Base-by-base conservation (phyloP, 1,140 invertebrate species). In the Cotesia chilonis region DNA sequence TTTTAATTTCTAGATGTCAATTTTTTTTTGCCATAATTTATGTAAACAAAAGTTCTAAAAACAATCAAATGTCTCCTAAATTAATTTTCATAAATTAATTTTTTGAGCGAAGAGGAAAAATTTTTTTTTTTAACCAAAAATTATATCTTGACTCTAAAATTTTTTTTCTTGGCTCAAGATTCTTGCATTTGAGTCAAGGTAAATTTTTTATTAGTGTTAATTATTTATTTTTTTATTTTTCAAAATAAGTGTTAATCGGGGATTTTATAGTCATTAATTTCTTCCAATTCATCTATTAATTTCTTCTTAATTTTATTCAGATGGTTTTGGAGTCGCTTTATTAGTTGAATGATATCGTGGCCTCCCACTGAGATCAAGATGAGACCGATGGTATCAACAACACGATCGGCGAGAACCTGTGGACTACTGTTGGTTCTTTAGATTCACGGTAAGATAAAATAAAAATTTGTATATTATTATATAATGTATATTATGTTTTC, bases 311-410 rank as follows among this genome's bases (percentile, higher is more conserved):
- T 55, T 12, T 68, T 17, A 57, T 57, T 71, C 69, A 59, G 57
- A 28, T 20, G 63, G 14, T 51, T 9, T 41, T 1, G n/a, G 38
- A 36, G 38, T 51, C 28, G 38, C 41, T 28, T 59, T 65, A 28
- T 65, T 65, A 28, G 17, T 17, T n/a, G 5, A 9, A 38, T 10
- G 63, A 51, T 51, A n/a, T n/a, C 38, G 69, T 47, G 41, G 4
- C 69, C 69, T 64, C 69, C 69, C 69, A 71, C 61, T 38, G 69
- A 52, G 69, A 71, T 71, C 69, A 71, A 71, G 69, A 71, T 71
- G 69, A 54, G 52, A 17, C 65, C 68, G 75, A 74, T 61, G 52
- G 60, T 71, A 71, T 65, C 76, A 76, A 41, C 69, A 28, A 71
- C 69, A 71, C 69, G 69, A 71, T 71, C 69, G 70, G 63, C 76